Evolutionary conservation across 1,140 invertebrate genomes (phyloP).

Genomic region (Drosophila aff.): DNA sequence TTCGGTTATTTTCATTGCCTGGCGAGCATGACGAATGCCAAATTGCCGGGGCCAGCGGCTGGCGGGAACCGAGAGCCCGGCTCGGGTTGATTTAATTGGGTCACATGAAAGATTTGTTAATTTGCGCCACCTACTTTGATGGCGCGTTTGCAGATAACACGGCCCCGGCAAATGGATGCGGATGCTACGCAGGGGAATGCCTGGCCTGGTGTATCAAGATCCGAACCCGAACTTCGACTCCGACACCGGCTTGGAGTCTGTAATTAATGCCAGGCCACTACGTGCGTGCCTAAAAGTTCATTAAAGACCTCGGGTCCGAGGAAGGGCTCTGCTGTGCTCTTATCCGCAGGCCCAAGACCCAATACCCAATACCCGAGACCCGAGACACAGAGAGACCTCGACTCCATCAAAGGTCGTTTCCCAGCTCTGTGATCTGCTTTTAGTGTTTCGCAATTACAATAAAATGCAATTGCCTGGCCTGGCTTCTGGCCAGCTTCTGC

Average conservation of each 20-base stretch:
- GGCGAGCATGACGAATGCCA: constrained; percentile 77
- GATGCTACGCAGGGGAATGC: constrained; percentile 57
- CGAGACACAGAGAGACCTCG: constrained; percentile 5
- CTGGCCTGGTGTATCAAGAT: constrained; percentile 35
- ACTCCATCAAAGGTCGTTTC: constrained; percentile 68
- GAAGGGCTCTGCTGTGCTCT: constrained; percentile 6
- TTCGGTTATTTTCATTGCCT: constrained; percentile 68
- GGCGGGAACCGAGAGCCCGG: constrained; percentile 16
- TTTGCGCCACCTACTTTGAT: constrained; percentile 81
- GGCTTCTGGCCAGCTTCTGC: constrained; percentile 31
- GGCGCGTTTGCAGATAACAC: constrained; percentile 70
- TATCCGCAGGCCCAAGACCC: constrained; percentile 48
- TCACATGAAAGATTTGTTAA: constrained; percentile 83
- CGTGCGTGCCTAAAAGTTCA: constrained; percentile 78
- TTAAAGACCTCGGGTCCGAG: constrained; percentile 54
- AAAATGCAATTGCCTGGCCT: constrained; percentile 73
- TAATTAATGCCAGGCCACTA: constrained; percentile 69
- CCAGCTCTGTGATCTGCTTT: constrained; percentile 44
- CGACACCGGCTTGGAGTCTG: constrained; percentile 37
- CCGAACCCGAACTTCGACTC: constrained; percentile 3
- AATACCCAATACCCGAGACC: constrained; percentile 2
- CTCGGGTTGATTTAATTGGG: constrained; percentile 76
- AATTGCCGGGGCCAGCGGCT: constrained; percentile 62
- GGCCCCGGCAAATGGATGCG: constrained; percentile 11
- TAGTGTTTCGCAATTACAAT: constrained; percentile 59